phyloP scores from a whole-genome alignment of 2,113 vertebrate species.

The Bufo bufo region DNA sequence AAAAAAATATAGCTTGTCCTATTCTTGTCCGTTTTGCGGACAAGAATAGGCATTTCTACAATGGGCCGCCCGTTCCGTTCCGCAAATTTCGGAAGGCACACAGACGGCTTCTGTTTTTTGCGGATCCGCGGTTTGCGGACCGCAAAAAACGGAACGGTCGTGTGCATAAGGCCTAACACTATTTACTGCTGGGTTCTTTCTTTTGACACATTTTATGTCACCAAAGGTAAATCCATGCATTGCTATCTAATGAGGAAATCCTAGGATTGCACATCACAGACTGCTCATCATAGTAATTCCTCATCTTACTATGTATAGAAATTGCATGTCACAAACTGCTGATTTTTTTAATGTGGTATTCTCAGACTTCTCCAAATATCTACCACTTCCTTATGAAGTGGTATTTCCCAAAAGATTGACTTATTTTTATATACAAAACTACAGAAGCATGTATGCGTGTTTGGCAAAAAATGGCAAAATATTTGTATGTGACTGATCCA shows the following conservation, averaged over 20 bases:
- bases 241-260: background rate
- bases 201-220: background rate
- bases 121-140: too few relatives aligned
- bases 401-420: conserved; percentile 26
- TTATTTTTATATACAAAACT: conserved; percentile 3
- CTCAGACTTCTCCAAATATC: conserved; percentile 33
- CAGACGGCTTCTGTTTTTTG: too few relatives aligned
- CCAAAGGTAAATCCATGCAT: conserved; percentile 19
- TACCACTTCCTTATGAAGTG: conserved; percentile 33
- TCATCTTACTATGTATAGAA: conserved; percentile 24
- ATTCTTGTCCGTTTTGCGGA: too few relatives aligned
- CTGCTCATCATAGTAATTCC: background rate
- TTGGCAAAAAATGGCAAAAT: too few relatives aligned
- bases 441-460: background rate
- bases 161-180: too few relatives aligned
- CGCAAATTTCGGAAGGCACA: too few relatives aligned
- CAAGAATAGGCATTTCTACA: too few relatives aligned
- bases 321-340: background rate
- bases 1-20: too few relatives aligned
- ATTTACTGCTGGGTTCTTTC: background rate
- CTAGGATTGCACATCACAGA: background rate
- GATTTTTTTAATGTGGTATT: background rate
- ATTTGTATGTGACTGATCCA: too few relatives aligned
- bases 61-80: too few relatives aligned
- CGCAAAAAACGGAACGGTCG: too few relatives aligned